Evolutionary conservation across 2,797 vertebrate genomes (phyloP).

Genomic region (Labeo calbasu): DNA sequence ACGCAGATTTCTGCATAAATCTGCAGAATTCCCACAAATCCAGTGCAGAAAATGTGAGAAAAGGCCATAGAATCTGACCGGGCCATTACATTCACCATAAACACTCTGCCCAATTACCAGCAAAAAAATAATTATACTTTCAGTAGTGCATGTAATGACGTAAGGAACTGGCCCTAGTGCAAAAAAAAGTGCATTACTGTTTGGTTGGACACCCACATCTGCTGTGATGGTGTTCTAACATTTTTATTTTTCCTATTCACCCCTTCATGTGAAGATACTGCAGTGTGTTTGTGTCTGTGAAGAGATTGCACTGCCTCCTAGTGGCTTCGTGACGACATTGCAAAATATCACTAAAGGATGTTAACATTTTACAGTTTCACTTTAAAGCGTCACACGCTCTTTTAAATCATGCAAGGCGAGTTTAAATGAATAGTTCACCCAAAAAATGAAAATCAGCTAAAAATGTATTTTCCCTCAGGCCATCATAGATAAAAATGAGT

Average conservation of each 20-base stretch:
- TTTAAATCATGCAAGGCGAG: not conserved
- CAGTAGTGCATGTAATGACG: not conserved
- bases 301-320: slow-evolving; percentile 14
- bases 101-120: not conserved
- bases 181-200: not conserved
- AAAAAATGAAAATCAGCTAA: not conserved
- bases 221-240: not conserved
- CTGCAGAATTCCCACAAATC: slow-evolving; percentile 1
- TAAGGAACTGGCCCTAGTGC: not conserved
- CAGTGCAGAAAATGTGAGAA: not conserved
- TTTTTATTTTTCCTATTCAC: not conserved
- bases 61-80: not conserved
- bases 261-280: slow-evolving; percentile 32
- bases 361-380: not conserved
- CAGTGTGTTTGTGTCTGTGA: not conserved
- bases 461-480: not conserved
- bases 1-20: not conserved
- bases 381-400: not conserved
- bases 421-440: not conserved
- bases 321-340: slow-evolving; percentile 21
- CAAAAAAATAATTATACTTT: slow-evolving; percentile 7
- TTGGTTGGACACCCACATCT: not conserved
- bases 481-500: not conserved
- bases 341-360: not conserved
- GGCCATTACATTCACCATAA: not conserved